Percentiles rank a stretch among this genome's conserved stretches.
Evolutionary conservation across 2,888 invertebrate species (phyloP).

Genomic region (Pecten maximus): DNA sequence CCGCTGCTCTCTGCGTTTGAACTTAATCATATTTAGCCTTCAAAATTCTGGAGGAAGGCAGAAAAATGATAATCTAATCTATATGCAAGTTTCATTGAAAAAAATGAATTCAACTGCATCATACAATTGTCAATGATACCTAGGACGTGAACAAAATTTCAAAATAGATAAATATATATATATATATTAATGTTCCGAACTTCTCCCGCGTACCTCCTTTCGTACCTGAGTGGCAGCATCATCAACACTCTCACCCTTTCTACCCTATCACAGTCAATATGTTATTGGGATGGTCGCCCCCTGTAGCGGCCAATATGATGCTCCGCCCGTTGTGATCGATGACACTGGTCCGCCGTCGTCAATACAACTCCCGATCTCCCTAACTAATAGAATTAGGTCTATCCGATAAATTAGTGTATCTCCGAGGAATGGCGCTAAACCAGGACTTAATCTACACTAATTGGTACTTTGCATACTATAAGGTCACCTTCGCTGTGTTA

Average conservation of each 20-base stretch:
- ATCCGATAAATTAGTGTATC: conserved; percentile 7
- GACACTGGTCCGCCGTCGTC: background rate
- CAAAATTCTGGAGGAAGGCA: too few relatives aligned
- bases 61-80: too few relatives aligned
- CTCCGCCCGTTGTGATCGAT: background rate
- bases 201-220: too few relatives aligned
- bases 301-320: background rate
- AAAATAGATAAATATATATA: too few relatives aligned
- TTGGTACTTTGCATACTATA: conserved; percentile 30
- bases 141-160: too few relatives aligned
- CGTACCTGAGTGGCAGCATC: background rate
- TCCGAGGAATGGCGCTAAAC: conserved; percentile 10
- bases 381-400: conserved; percentile 22
- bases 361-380: background rate
- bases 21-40: too few relatives aligned
- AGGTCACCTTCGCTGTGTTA: conserved; percentile 2
- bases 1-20: too few relatives aligned
- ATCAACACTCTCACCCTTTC: background rate
- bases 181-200: too few relatives aligned
- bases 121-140: too few relatives aligned
- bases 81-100: too few relatives aligned
- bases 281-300: background rate
- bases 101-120: too few relatives aligned
- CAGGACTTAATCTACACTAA: conserved; percentile 24
- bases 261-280: background rate